Conservation (phyloP, 2,888 invertebrate genomes). For the Agrochola litura region DNA sequence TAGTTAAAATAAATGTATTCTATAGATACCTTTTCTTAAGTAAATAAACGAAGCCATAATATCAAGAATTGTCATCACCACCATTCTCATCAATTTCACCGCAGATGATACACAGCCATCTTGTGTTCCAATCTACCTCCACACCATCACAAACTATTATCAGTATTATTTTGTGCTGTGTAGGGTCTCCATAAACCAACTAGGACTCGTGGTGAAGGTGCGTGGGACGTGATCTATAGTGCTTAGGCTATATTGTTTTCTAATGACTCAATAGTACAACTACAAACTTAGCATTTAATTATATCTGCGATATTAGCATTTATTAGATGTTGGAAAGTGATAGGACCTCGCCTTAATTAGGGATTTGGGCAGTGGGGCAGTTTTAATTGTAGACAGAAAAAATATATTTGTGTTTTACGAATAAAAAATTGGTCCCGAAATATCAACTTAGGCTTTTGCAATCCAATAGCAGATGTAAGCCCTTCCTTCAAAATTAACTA, state of each 20-base stretch:
- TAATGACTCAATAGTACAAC: slow-evolving; percentile 84
- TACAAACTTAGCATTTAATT: slow-evolving; percentile 47
- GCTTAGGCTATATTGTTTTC: slow-evolving; percentile 85
- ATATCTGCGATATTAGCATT: slow-evolving; percentile 25
- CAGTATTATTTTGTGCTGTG: slow-evolving; percentile 72
- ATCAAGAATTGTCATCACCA: neutral
- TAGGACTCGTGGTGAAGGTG: slow-evolving; percentile 81
- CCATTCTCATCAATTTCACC: slow-evolving; percentile 2
- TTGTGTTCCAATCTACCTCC: slow-evolving; percentile 38
- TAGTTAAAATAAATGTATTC: too few relatives aligned
- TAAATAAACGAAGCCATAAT: neutral
- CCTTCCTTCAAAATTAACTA: neutral
- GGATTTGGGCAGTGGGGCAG: neutral
- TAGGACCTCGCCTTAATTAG: slow-evolving; percentile 18
- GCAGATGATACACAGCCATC: slow-evolving; percentile 29
- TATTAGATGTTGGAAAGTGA: slow-evolving; percentile 15
- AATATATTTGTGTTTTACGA: neutral
- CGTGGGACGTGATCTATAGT: slow-evolving; percentile 86
- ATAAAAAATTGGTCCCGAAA: neutral
- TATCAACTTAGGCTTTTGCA: neutral
- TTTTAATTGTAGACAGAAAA: neutral
- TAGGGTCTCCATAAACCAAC: slow-evolving; percentile 84
- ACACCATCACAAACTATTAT: slow-evolving; percentile 65
- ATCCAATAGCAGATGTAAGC: neutral
- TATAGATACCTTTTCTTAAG: neutral